Conservation (phyloP, 2,888 invertebrate species). For the Cheilosia urbana region DNA sequence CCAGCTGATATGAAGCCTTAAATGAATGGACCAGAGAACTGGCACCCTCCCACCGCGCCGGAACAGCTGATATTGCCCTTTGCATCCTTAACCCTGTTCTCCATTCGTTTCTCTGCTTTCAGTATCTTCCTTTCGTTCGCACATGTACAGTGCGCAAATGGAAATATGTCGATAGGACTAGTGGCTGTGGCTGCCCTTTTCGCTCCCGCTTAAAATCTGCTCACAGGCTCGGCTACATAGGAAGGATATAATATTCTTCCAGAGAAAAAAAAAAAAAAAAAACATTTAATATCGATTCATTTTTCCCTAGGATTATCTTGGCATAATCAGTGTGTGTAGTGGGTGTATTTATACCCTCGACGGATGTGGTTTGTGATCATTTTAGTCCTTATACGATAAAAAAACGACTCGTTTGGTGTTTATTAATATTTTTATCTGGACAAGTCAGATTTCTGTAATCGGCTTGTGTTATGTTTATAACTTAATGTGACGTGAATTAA, state of each 20-base stretch:
- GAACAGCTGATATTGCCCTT: constrained; percentile 71
- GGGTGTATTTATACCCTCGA: constrained; percentile 62
- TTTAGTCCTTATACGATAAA: constrained; percentile 33
- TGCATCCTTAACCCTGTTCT: constrained; percentile 65
- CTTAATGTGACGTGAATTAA: constrained; percentile 31
- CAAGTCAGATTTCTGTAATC: constrained; percentile 6
- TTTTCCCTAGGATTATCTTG: constrained; percentile 55
- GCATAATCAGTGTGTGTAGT: constrained; percentile 22
- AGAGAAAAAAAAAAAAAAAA: constrained; percentile 29
- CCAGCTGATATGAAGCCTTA: constrained; percentile 41
- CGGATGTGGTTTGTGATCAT: constrained; percentile 58
- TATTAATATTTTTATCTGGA: constrained; percentile 42
- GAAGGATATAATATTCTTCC: constrained; percentile 52
- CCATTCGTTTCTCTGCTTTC: constrained; percentile 19
- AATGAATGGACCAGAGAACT: constrained; percentile 41
- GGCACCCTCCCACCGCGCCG: constrained; percentile 33
- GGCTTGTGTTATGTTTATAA: constrained; percentile 7
- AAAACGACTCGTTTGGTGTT: constrained; percentile 27
- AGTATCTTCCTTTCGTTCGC: constrained; percentile 44
- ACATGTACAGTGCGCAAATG: constrained; percentile 47
- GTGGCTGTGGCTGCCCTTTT: constrained; percentile 47
- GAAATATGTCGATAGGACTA: constrained; percentile 43
- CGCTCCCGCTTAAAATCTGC: constrained; percentile 33
- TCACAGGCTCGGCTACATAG: constrained; percentile 19
- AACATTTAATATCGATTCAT: constrained; percentile 65